phyloP scores from a whole-genome alignment of 2,888 invertebrate species.

The Drosophila merina region DNA sequence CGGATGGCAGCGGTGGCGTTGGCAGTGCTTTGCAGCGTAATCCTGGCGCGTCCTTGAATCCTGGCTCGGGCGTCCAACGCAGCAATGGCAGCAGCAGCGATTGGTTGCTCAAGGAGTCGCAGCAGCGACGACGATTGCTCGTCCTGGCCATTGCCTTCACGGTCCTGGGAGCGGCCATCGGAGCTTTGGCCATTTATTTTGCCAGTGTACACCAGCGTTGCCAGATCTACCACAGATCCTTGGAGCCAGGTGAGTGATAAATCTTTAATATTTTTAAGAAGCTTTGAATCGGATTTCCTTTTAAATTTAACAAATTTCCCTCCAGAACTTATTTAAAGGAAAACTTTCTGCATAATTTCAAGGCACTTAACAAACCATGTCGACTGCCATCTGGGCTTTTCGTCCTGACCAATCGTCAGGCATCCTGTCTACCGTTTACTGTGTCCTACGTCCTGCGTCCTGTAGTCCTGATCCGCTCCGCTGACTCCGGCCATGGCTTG shows the following conservation, averaged over 20 bases:
- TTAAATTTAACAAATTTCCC: too few species aligned
- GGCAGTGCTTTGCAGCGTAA: constrained; percentile 69
- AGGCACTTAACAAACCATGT: not conserved
- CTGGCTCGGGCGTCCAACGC: not conserved
- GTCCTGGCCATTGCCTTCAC: constrained; percentile 82
- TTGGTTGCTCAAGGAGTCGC: constrained; percentile 88
- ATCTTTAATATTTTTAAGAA: too few species aligned
- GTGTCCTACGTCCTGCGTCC: too few species aligned
- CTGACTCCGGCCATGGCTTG: constrained; percentile 1
- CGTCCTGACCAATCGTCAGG: constrained; percentile 3
- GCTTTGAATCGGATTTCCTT: not conserved
- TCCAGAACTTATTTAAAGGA: not conserved
- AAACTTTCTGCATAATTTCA: not conserved
- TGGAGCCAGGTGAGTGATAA: constrained; percentile 64
- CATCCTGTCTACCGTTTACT: not conserved
- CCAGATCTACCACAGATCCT: constrained; percentile 49
- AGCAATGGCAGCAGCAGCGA: constrained; percentile 58
- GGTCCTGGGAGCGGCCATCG: constrained; percentile 83
- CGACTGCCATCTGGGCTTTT: not conserved
- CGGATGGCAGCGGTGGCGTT: constrained; percentile 65
- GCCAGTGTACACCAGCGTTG: constrained; percentile 75
- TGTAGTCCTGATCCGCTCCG: constrained; percentile 5
- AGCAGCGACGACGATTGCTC: constrained; percentile 86
- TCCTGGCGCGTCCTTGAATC: constrained; percentile 3
- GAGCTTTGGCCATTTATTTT: constrained; percentile 83